A percentile compares a stretch with the other conserved stretches of the same genome.
Conservation (phyloP, 2,113 vertebrate species). For the Bostrychus sinensis region DNA sequence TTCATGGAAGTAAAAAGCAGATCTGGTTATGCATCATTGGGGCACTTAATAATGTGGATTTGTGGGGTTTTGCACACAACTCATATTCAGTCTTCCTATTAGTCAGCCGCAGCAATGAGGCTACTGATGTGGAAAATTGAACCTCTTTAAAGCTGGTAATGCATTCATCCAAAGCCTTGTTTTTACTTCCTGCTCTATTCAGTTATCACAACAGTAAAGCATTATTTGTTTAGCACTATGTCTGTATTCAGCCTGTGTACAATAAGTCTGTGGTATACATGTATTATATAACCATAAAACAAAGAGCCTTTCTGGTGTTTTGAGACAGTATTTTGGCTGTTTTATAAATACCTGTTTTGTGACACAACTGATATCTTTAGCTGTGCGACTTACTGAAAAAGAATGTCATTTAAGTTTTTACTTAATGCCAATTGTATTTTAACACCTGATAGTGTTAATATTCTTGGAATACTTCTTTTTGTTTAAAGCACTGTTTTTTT, state of each 20-base stretch:
- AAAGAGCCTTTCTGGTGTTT: conserved; percentile 47
- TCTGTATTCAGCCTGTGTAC: conserved; percentile 36
- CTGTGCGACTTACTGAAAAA: conserved; percentile 25
- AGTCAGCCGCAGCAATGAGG: conserved; percentile 28
- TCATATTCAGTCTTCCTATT: conserved; percentile 29
- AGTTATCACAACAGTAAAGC: conserved; percentile 45
- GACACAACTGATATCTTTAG: conserved; percentile 30
- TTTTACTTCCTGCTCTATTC: conserved; percentile 18
- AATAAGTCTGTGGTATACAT: conserved; percentile 60
- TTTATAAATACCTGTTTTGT: conserved; percentile 34
- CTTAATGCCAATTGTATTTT: conserved; percentile 18
- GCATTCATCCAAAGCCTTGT: conserved; percentile 56
- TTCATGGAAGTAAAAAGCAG: neutral
- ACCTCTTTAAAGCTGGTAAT: conserved; percentile 40
- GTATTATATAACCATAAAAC: conserved; percentile 57
- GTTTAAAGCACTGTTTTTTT: conserved; percentile 33
- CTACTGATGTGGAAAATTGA: conserved; percentile 36
- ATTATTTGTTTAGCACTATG: conserved; percentile 55
- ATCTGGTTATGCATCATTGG: neutral
- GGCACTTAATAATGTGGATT: neutral
- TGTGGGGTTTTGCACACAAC: neutral
- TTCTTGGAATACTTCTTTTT: conserved; percentile 17
- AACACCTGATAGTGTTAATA: conserved; percentile 20
- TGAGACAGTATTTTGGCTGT: conserved; percentile 18
- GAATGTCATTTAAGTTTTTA: conserved; percentile 19